Percentiles rank a stretch among this genome's conserved stretches.
phyloP scores from a whole-genome alignment of 2,113 vertebrate species.

The Montifringilla adamsi region DNA sequence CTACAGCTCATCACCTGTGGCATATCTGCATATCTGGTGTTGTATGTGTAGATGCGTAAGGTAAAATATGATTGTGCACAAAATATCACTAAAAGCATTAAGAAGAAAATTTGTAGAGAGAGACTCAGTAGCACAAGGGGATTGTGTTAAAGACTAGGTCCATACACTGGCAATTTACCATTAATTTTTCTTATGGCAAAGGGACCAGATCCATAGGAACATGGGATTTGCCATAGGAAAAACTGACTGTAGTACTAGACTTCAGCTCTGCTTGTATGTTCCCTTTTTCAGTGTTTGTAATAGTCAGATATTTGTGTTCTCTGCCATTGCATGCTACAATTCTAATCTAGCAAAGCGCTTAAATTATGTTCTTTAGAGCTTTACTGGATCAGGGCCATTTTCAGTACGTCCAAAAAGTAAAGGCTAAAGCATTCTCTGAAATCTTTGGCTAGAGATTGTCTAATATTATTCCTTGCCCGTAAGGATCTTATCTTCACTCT shows the following conservation, averaged over 20 bases:
- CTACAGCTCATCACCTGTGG: not conserved
- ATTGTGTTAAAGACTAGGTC: not conserved
- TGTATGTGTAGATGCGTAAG: not conserved
- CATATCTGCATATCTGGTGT: not conserved
- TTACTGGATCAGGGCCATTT: slow-evolving; percentile 49
- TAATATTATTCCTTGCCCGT: slow-evolving; percentile 19
- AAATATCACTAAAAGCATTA: not conserved
- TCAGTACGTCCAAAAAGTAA: slow-evolving; percentile 46
- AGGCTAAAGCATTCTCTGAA: slow-evolving; percentile 32
- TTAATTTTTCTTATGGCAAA: not conserved
- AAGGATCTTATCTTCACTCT: slow-evolving; percentile 55
- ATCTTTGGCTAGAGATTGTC: slow-evolving; percentile 32
- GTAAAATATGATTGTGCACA: not conserved
- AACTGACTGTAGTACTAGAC: not conserved
- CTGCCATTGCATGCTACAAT: not conserved
- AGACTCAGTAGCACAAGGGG: not conserved
- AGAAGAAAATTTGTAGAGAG: not conserved
- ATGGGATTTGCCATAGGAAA: not conserved
- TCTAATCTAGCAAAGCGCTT: not conserved
- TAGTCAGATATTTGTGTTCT: slow-evolving; percentile 9
- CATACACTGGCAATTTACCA: not conserved
- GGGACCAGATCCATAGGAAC: not conserved
- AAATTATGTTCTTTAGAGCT: slow-evolving; percentile 25
- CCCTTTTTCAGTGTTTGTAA: not conserved
- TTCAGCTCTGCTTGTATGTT: not conserved